These are phyloP conservation scores for Cyclargus thomasi DNA, from an alignment of 1,140 invertebrate species.

Conservation along the genomic window DNA sequence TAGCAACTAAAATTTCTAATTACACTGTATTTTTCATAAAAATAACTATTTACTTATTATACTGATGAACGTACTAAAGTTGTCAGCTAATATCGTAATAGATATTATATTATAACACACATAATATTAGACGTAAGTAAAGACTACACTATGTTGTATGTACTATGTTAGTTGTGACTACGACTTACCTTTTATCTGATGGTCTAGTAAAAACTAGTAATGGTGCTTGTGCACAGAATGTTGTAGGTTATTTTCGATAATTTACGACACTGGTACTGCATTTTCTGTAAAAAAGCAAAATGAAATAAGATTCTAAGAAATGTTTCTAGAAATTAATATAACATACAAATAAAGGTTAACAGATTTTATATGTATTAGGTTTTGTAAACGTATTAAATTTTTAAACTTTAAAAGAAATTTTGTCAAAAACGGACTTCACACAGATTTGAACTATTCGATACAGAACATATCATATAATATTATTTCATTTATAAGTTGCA, in stretches of 20 bases:
- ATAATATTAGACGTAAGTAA: no score
- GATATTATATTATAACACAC: no score
- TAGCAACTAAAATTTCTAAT: slow-evolving; percentile 9
- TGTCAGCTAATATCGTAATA: not conserved
- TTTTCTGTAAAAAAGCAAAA: not conserved
- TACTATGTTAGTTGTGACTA: not conserved
- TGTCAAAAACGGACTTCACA: no score
- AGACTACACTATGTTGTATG: no score
- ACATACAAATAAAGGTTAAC: not conserved
- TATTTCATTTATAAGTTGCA: no score
- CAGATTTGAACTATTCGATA: not conserved
- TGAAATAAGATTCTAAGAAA: no score
- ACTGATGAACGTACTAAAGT: not conserved
- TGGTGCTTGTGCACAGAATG: not conserved
- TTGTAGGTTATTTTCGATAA: not conserved
- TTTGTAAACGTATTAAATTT: no score
- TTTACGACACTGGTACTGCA: not conserved
- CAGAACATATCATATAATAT: no score
- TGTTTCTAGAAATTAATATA: not conserved
- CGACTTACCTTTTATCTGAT: not conserved
- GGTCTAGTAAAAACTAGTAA: not conserved
- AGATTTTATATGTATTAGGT: not conserved
- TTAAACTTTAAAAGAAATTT: no score
- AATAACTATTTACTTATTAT: not conserved
- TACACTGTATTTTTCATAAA: not conserved